phyloP scores from a whole-genome alignment of 2,113 vertebrate species.

The Ochotona curzoniae region DNA sequence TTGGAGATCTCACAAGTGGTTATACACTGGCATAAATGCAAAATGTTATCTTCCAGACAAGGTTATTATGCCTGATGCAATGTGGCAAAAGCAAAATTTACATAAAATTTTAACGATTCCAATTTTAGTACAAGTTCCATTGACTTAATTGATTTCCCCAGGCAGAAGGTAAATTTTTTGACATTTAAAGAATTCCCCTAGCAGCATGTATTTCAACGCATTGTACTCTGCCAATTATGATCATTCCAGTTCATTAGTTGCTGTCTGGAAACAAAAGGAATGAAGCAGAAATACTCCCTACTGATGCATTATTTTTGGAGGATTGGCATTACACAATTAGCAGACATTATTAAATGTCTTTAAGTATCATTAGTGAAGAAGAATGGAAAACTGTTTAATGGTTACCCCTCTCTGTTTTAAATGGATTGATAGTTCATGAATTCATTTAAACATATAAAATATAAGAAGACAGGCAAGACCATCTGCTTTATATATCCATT shows the following conservation, averaged over 20 bases:
- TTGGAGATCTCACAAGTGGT: not conserved
- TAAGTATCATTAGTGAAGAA: constrained; percentile 78
- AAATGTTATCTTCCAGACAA: not conserved
- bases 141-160: constrained; percentile 48
- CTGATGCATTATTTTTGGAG: constrained; percentile 69
- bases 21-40: not conserved
- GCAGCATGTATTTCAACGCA: constrained; percentile 37
- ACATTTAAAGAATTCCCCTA: constrained; percentile 55
- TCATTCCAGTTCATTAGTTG: constrained; percentile 65
- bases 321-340: constrained; percentile 67
- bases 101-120: constrained; percentile 41
- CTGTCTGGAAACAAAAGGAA: constrained; percentile 73
- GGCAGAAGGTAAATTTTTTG: constrained; percentile 62
- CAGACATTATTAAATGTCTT: constrained; percentile 68
- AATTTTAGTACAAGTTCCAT: constrained; percentile 47
- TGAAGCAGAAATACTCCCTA: constrained; percentile 48
- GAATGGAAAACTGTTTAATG: constrained; percentile 73
- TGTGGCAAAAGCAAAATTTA: constrained; percentile 17
- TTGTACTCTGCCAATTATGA: constrained; percentile 52
- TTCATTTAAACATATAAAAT: constrained; percentile 52
- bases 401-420: constrained; percentile 64
- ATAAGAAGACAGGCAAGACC: constrained; percentile 41
- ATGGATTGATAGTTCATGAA: constrained; percentile 68
- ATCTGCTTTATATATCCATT: constrained; percentile 56
- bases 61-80: not conserved